Base-by-base conservation (phyloP, 2,888 invertebrate species). In the Meandrusa payeni region DNA sequence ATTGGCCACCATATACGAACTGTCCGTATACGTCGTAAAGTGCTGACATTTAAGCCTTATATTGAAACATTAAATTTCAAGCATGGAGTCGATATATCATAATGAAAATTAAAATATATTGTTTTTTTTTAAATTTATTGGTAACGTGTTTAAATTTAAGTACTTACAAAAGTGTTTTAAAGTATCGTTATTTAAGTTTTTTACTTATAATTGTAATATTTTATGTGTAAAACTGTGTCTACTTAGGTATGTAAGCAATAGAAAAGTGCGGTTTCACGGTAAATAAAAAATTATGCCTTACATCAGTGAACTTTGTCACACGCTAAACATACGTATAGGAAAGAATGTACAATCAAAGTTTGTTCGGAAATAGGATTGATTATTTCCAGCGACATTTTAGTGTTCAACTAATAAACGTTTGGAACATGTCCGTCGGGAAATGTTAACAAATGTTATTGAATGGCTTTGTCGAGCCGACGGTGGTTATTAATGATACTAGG, bases 361-460 rank as follows among this genome's bases (percentile, higher is more conserved):
- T n/a, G n/a, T n/a, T n/a, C n/a, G n/a, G n/a, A 7, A 1, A 3
- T 11, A 1, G 3, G 6, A 12, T n/a, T 7, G n/a, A 19, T 10
- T 12, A 19, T 1, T 1, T 22, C 6, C 7, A 20, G 28, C 28
- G 12, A n/a, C 29, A 39, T 39, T 39, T 39, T 39, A 29, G 24
- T 1, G 13, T 20, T 52, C 51, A 40, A 46, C n/a, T n/a, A n/a
- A n/a, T n/a, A n/a, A 49, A 57, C 60, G 63, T 64, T 64, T 64
- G 51, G 39, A 11, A 37, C 38, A 17, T 17, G 29, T 31, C 29
- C 22, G 20, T 43, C 39, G 29, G 27, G 48, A 50, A 55, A 51
- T 42, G 19, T 65, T 66, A 75, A 71, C 73, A 65, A 74, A 73
- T 75, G 76, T 69, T 74, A 71, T 68, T 65, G 63, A 55, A 51